Evolutionary conservation across 2,888 invertebrate species (phyloP), one percentile per base, ranked within the genome.

Genomic region (Neoaliturus tenellus): DNA sequence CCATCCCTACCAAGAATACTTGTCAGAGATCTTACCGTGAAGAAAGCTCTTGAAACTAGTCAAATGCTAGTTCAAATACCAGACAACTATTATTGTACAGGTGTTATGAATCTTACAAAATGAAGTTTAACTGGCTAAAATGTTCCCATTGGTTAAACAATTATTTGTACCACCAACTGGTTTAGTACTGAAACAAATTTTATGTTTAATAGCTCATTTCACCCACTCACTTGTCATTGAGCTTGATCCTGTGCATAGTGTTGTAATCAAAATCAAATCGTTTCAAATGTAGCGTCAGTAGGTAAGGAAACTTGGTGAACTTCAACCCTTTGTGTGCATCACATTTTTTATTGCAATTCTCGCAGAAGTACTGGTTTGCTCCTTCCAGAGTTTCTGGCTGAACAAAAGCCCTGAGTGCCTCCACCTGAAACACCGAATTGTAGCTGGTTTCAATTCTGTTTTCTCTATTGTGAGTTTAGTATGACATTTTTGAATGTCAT

Each of bases 281-380:
- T 89, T 97, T 98, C 88, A 98, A 91, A 90, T 97, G 97, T 87
- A 98, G 91, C 0, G 97, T 97, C 71, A 98, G 91, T 85, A 98
- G 92, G 90, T 98, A 97, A 0, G 98, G 97, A 90, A 98, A 96
- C 86, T 95, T 94, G 25, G 94, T 94, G 89, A 98, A 97, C 90
- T 96, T 96, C 78, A 98, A 91, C 51, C 98, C 97, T 91, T 98
- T 98, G 89, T 97, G 96, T 20, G 97, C 97, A 90, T 97, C 95
- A 89, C 96, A 96, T 89, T 96, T 96, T 89, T 95, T 95, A 88
- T 95, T 93, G 91, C 98, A 98, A 87, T 94, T 94, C 88, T 96
- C 96, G 91, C 98, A 98, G 89, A 94, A 93, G 91, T 98, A 98
- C 91, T 97, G 96, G 91, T 98, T 97, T 88, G 94, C 94, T 31